phyloP scores from a whole-genome alignment of 2,888 invertebrate genomes.

The Drosophila leonis region DNA sequence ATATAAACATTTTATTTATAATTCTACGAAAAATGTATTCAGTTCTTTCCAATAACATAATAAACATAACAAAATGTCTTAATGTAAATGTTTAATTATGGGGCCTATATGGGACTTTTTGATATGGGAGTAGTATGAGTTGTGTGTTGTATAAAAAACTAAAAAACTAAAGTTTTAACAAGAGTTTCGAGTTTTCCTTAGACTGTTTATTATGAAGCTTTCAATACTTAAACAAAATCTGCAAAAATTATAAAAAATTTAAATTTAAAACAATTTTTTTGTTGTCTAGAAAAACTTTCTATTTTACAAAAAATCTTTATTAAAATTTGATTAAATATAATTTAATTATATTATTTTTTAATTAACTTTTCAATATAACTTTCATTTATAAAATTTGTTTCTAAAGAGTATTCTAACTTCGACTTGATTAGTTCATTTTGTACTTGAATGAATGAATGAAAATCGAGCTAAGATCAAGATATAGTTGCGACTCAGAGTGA shows the following conservation, averaged over 20 bases:
- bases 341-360: neutral
- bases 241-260: too few relatives aligned
- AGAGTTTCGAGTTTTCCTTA: neutral
- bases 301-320: too few relatives aligned
- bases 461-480: conserved; percentile 9
- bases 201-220: too few relatives aligned
- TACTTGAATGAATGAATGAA: conserved; percentile 21
- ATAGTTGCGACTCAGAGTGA: neutral
- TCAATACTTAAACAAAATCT: too few relatives aligned
- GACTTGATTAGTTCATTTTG: neutral
- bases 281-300: too few relatives aligned
- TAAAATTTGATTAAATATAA: neutral
- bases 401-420: neutral
- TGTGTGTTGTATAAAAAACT: neutral
- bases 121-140: neutral
- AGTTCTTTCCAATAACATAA: conserved; percentile 51
- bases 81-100: conserved; percentile 1
- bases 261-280: too few relatives aligned
- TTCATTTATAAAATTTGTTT: neutral
- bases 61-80: conserved; percentile 41
- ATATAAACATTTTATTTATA: conserved; percentile 28
- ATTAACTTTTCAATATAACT: neutral
- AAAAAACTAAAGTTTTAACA: neutral
- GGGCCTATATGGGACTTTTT: neutral
- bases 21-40: conserved; percentile 29